Percentiles rank a stretch among this genome's conserved stretches.
Conservation (phyloP, 2,797 vertebrate species). For the Typhlichthys subterraneus region DNA sequence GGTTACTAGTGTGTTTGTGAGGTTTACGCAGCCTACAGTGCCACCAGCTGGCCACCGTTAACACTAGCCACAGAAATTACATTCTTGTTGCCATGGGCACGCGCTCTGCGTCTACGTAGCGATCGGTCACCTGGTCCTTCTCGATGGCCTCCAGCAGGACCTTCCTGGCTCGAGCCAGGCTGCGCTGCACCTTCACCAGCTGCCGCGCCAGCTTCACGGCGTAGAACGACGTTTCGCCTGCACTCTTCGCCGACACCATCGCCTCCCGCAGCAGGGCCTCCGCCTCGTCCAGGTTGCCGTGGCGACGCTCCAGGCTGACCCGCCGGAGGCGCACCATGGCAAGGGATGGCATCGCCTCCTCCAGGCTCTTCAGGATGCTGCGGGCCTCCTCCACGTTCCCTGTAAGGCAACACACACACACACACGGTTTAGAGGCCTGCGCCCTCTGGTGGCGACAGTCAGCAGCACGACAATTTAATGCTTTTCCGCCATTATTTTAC, state of each 20-base stretch:
- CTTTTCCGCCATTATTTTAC: too few relatives aligned
- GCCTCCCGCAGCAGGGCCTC: slow-evolving; percentile 89
- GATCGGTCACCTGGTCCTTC: slow-evolving; percentile 84
- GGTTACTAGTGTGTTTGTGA: too few relatives aligned
- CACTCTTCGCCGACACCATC: slow-evolving; percentile 82
- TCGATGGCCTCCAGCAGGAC: slow-evolving; percentile 94
- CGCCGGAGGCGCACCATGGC: slow-evolving; percentile 93
- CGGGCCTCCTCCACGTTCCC: slow-evolving; percentile 91
- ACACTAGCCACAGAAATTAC: too few relatives aligned
- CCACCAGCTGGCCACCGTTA: too few relatives aligned
- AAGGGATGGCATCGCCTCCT: slow-evolving; percentile 84
- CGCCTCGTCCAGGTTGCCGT: slow-evolving; percentile 91
- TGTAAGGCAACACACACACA: slow-evolving; percentile 44
- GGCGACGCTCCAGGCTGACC: slow-evolving; percentile 94
- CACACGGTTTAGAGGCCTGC: background rate
- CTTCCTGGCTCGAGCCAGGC: slow-evolving; percentile 88
- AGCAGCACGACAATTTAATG: too few relatives aligned
- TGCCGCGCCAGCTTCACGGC: slow-evolving; percentile 92
- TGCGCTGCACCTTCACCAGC: slow-evolving; percentile 92
- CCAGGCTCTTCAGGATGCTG: slow-evolving; percentile 86
- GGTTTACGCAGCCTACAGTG: too few relatives aligned
- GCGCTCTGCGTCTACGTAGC: background rate
- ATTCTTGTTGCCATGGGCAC: too few relatives aligned
- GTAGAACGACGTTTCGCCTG: slow-evolving; percentile 88
- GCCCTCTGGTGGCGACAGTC: too few relatives aligned